Evolutionary conservation across 2,888 invertebrate species (phyloP), one percentile per base, ranked within the genome.

Genomic region (Thecophora atra): DNA sequence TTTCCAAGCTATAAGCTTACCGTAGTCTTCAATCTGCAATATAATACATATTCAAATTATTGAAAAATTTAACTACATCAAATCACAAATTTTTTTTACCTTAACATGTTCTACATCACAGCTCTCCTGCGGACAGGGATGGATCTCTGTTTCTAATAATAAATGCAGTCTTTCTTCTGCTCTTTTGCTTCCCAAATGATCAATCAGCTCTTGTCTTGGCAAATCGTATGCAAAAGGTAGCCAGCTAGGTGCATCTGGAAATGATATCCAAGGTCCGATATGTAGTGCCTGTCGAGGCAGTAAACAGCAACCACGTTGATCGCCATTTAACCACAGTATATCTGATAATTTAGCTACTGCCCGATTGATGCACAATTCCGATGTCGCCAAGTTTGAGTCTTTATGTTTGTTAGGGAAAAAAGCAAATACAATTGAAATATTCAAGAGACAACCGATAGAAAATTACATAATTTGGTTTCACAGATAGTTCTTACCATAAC

Each of bases 1-100:
- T 81, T 91, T 93, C 95, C 95, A 95, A 37, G 94, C 93, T 71
- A 93, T 88, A 64, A 93, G 90, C 82, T 91, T 89, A 71, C 95
- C 95, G 85, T 93, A 93, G 80, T 92, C 90, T 82, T 94, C 94
- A 80, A 95, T 88, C 93, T 94, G 86, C 52, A 86, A 86, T 52
- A 19, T 73, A 71, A 21, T 42, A 47, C 11, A 47, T 6, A 47
- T 17, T 47, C 8, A 44, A 44, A 13, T 44, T 44, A 11, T 13
- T 44, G 8, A 44, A 44, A 44, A 44, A 11, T 44, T 44, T 44
- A 4, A n/a, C n/a, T n/a, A n/a, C n/a, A n/a, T n/a, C n/a, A n/a
- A n/a, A n/a, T n/a, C n/a, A n/a, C n/a, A n/a, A n/a, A n/a, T n/a
- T n/a, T n/a, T n/a, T n/a, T 19, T 80, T 78, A 84, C 85, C 82